phyloP scores from a whole-genome alignment of 2,888 invertebrate species.

The Volucella bombylans region DNA sequence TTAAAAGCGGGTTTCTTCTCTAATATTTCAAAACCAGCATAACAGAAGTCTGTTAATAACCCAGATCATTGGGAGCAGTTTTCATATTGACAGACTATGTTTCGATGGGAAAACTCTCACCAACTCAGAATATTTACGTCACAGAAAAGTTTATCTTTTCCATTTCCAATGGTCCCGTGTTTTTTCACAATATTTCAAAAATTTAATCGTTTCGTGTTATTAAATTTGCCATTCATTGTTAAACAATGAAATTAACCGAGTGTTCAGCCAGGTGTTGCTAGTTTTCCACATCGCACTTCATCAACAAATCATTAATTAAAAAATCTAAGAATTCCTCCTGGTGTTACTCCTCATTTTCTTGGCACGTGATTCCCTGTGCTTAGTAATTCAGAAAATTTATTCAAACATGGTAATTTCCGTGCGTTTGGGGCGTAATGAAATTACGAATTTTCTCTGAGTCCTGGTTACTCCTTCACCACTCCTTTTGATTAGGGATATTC shows the following conservation, averaged over 20 bases:
- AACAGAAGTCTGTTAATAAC: too few relatives aligned
- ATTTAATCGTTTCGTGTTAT: slow-evolving; percentile 24
- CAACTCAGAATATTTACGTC: too few relatives aligned
- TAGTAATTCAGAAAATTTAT: slow-evolving; percentile 41
- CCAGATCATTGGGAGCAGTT: too few relatives aligned
- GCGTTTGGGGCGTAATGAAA: slow-evolving; percentile 29
- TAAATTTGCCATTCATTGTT: slow-evolving; percentile 32
- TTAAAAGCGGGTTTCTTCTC: too few relatives aligned
- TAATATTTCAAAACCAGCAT: too few relatives aligned
- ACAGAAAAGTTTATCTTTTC: too few relatives aligned
- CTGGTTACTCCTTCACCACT: not conserved
- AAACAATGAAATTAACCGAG: slow-evolving; percentile 35
- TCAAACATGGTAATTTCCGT: slow-evolving; percentile 56
- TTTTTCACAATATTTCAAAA: not conserved
- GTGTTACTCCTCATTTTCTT: not conserved
- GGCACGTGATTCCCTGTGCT: not conserved
- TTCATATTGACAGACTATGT: too few relatives aligned
- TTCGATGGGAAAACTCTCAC: too few relatives aligned
- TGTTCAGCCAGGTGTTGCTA: slow-evolving; percentile 44
- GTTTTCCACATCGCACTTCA: slow-evolving; percentile 43
- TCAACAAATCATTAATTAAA: slow-evolving; percentile 55
- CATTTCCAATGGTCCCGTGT: too few relatives aligned
- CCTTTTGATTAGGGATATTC: slow-evolving; percentile 7
- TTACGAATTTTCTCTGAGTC: slow-evolving; percentile 11
- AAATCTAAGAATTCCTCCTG: slow-evolving; percentile 7